Conservation (phyloP, 2,797 vertebrate species). For the Sylvilagus floridanus region DNA sequence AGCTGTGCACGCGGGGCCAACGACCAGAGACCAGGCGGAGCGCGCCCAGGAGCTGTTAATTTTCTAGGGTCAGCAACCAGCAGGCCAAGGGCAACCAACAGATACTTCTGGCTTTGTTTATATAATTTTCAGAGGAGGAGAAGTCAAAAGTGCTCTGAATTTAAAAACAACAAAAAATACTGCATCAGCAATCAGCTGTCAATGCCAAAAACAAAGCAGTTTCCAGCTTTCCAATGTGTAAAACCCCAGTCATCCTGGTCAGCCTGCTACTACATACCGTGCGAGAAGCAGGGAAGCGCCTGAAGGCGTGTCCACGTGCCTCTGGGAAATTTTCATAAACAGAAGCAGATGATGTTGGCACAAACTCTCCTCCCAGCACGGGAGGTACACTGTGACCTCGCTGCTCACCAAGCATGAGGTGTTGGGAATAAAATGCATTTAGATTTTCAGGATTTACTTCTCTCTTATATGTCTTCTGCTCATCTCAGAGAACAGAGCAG, state of each 20-base stretch:
- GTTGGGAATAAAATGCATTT: slow-evolving; percentile 64
- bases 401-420: slow-evolving; percentile 63
- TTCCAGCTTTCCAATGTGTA: slow-evolving; percentile 65
- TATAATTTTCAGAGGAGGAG: slow-evolving; percentile 29
- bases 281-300: slow-evolving; percentile 21
- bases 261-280: slow-evolving; percentile 67
- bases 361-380: slow-evolving; percentile 57
- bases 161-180: slow-evolving; percentile 48
- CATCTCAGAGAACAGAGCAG: slow-evolving; percentile 38
- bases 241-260: slow-evolving; percentile 59
- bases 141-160: slow-evolving; percentile 64
- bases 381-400: slow-evolving; percentile 37
- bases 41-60: background rate
- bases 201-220: slow-evolving; percentile 64
- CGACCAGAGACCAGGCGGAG: background rate
- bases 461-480: slow-evolving; percentile 21
- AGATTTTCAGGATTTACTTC: slow-evolving; percentile 52
- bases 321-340: slow-evolving; percentile 75
- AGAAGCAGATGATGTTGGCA: slow-evolving; percentile 80
- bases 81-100: background rate
- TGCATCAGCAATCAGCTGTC: slow-evolving; percentile 24
- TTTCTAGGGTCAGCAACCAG: background rate
- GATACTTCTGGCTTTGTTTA: slow-evolving; percentile 59
- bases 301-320: slow-evolving; percentile 35
- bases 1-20: background rate